Percentiles rank a stretch among this genome's conserved stretches.
Evolutionary conservation across 2,888 invertebrate species (phyloP).

Genomic region (Thymelicus sylvestris): DNA sequence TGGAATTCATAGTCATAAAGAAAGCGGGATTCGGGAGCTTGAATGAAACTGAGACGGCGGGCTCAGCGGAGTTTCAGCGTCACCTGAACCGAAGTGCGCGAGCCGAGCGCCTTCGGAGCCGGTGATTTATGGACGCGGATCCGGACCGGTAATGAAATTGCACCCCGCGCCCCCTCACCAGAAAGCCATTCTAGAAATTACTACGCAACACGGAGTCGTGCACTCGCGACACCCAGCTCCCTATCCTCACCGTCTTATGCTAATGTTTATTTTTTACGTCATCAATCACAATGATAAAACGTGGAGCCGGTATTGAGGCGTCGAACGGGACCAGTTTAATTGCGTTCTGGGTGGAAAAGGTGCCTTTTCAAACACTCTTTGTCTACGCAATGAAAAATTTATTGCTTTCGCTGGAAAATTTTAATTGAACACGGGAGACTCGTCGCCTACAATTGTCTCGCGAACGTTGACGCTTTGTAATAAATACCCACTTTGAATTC

Average conservation of each 20-base stretch:
- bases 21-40: constrained; percentile 71
- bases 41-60: constrained; percentile 78
- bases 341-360: constrained; percentile 52
- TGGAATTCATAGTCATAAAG: constrained; percentile 78
- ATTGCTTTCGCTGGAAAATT: constrained; percentile 72
- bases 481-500: constrained; percentile 23
- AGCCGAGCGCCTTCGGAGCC: constrained; percentile 80
- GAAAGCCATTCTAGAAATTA: constrained; percentile 82
- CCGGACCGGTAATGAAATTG: constrained; percentile 85
- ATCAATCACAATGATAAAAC: constrained; percentile 58
- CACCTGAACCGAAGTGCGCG: constrained; percentile 84
- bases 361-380: constrained; percentile 57
- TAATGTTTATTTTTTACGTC: constrained; percentile 66
- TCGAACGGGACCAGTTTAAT: constrained; percentile 52
- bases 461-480: constrained; percentile 30
- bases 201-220: constrained; percentile 78
- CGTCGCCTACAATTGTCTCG: constrained; percentile 34
- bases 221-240: constrained; percentile 60
- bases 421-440: constrained; percentile 59
- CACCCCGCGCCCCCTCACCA: constrained; percentile 71
- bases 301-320: constrained; percentile 44
- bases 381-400: constrained; percentile 73
- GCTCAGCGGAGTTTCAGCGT: constrained; percentile 80
- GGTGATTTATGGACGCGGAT: constrained; percentile 85
- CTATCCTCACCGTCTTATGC: constrained; percentile 60